These are phyloP conservation scores for Folsomia manolachei DNA, from an alignment of 2,888 invertebrate species.

Conservation along the genomic window DNA sequence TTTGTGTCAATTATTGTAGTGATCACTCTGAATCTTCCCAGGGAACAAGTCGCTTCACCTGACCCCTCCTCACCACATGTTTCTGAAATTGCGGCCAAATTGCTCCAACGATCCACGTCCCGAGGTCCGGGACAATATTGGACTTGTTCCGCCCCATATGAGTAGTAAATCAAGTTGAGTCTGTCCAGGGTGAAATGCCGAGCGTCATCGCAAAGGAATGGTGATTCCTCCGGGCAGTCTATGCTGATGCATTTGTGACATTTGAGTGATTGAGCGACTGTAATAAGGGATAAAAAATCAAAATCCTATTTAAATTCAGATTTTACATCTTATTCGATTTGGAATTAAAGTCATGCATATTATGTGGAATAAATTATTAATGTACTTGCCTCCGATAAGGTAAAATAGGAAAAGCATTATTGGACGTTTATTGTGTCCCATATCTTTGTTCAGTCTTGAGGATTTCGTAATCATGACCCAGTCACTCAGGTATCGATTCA, in stretches of 20 bases:
- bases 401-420: background rate
- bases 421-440: background rate
- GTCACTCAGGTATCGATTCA: too few relatives aligned
- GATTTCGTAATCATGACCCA: too few relatives aligned
- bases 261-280: constrained; percentile 27
- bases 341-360: background rate
- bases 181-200: constrained; percentile 28
- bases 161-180: constrained; percentile 36
- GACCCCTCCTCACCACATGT: constrained; percentile 29
- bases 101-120: constrained; percentile 21
- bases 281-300: too few relatives aligned
- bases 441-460: too few relatives aligned
- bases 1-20: constrained; percentile 30
- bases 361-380: background rate
- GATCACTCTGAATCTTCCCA: constrained; percentile 40
- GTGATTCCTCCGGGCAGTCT: constrained; percentile 34
- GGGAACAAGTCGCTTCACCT: constrained; percentile 40
- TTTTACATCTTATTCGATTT: background rate
- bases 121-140: constrained; percentile 33
- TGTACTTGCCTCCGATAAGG: background rate
- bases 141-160: constrained; percentile 23
- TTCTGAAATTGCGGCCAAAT: constrained; percentile 15
- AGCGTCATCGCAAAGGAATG: constrained; percentile 28
- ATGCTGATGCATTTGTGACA: constrained; percentile 44
- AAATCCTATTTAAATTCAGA: background rate